Evolutionary conservation across 2,797 vertebrate genomes (phyloP).

Genomic region (Lutjanus argentimaculatus): DNA sequence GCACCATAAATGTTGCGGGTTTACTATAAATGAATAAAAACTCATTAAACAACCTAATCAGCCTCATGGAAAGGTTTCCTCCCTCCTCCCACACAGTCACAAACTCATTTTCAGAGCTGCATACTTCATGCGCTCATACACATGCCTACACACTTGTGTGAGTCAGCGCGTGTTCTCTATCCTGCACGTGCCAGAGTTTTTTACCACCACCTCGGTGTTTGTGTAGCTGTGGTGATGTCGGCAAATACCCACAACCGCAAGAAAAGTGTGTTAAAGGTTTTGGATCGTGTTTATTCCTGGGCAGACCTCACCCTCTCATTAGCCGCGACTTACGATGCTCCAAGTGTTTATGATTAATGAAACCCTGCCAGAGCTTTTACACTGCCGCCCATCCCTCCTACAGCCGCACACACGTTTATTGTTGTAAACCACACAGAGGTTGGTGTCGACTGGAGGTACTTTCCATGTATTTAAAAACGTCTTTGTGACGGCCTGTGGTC

Average conservation of each 20-base stretch:
- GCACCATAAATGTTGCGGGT: conserved; percentile 41
- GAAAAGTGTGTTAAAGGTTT: conserved; percentile 47
- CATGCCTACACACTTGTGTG: conserved; percentile 20
- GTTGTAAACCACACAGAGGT: conserved; percentile 28
- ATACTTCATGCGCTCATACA: neutral
- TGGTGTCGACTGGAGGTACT: conserved; percentile 29
- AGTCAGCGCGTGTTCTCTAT: conserved; percentile 3
- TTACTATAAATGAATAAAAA: conserved; percentile 66
- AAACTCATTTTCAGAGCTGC: conserved; percentile 31
- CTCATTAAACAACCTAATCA: conserved; percentile 38
- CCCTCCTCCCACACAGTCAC: conserved; percentile 61
- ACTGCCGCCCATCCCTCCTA: conserved; percentile 10
- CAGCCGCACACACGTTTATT: conserved; percentile 14
- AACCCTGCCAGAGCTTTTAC: conserved; percentile 53
- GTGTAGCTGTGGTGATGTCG: conserved; percentile 37
- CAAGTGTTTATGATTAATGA: conserved; percentile 56
- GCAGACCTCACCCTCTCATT: conserved; percentile 59
- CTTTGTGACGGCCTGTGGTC: neutral
- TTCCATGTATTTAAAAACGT: conserved; percentile 25
- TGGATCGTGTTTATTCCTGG: conserved; percentile 27
- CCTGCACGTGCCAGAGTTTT: conserved; percentile 16
- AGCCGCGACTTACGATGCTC: conserved; percentile 36
- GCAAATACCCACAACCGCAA: conserved; percentile 19
- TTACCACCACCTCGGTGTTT: conserved; percentile 25
- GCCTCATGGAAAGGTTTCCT: conserved; percentile 68